Evolutionary conservation across 2,797 vertebrate genomes (phyloP).

Genomic region (Rhynchonycteris naso): DNA sequence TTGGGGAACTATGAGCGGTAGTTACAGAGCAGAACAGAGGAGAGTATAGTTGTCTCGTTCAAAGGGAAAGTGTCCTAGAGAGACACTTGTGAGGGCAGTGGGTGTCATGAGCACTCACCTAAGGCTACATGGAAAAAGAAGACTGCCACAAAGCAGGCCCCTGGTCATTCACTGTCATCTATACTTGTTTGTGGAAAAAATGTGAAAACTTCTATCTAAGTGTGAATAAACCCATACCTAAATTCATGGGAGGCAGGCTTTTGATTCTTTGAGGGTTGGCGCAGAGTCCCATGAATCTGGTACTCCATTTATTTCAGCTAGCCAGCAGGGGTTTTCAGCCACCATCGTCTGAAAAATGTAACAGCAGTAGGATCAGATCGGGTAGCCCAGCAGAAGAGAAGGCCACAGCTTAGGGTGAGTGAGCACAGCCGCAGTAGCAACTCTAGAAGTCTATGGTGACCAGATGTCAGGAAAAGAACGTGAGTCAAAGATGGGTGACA

Average conservation of each 20-base stretch:
- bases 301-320: not conserved
- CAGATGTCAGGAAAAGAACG: not conserved
- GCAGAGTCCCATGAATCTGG: not conserved
- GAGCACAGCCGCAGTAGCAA: no score
- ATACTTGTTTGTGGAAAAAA: not conserved
- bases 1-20: not conserved
- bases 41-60: not conserved
- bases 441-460: not conserved
- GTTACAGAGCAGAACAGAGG: not conserved
- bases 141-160: accelerated
- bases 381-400: not conserved
- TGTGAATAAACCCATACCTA: not conserved
- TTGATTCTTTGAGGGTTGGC: not conserved
- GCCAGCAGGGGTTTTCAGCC: not conserved
- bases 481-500: not conserved
- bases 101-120: not conserved
- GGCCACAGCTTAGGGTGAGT: not conserved
- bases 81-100: not conserved
- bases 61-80: not conserved
- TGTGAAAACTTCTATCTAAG: not conserved
- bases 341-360: not conserved
- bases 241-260: not conserved
- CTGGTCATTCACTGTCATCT: accelerated
- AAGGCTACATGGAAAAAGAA: not conserved
- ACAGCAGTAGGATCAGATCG: not conserved